Evolutionary conservation across 2,113 vertebrate species (phyloP), one percentile per base, ranked within the genome.

Genomic region (Gambusia affinis): DNA sequence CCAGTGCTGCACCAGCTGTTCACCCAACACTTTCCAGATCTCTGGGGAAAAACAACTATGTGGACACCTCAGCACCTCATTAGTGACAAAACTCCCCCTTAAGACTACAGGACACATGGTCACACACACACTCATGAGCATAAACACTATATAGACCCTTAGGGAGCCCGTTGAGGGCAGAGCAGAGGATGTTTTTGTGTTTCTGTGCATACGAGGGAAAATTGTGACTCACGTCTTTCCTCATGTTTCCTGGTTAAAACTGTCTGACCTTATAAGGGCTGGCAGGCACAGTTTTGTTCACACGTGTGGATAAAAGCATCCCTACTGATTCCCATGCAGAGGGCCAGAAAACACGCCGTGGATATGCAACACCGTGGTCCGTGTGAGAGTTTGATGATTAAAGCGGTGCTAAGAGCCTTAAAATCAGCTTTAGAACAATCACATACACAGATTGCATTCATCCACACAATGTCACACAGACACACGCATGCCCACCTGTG

Each of bases 101-200:
- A 35, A 51, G 51, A 47, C 61, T 51, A 64, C 64, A 80, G 68
- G 70, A 78, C 85, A 69, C 27, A 71, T 60, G 70, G 12, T 61
- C 42, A 62, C 17, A 74, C 60, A 69, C 33, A 64, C 15, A 74
- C 66, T 69, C 33, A 47, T n/a, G 75, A 4, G 51, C 15, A 39
- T 4, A 62, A 54, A 72, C 70, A 74, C 42, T 72, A 71, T 62
- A 81, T 22, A 44, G 67, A 54, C 54, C 85, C 79, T 72, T 33
- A 75, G 84, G 76, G 67, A 77, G 78, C 66, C 62, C 42, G 35
- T 22, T 57, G 30, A 57, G 73, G 79, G 68, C 75, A 81, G 17
- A 73, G 66, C 65, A 82, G 80, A 88, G 87, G 86, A 91, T 92
- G 88, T 91, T 90, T 89, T 87, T 85, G 79, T 75, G 64, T 67